Evolutionary conservation across 1,140 invertebrate species (phyloP), one percentile per base, ranked within the genome.

Genomic region (Neodiprion pinetum): DNA sequence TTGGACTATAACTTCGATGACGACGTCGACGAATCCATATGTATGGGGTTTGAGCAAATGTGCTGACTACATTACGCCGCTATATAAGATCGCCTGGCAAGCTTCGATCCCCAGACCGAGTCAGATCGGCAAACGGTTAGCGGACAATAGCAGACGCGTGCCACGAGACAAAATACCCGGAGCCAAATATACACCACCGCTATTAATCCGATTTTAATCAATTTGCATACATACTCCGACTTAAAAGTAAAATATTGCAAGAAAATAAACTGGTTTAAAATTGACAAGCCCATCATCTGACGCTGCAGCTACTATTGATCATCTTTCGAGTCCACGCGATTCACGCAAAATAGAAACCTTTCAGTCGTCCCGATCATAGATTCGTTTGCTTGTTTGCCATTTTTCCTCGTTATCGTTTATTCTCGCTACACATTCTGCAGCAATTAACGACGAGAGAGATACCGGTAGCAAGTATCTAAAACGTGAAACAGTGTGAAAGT

Each of bases 41-140:
- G 83, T 86, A 88, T 87, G 83, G 84, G 84, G 83, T 85, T 81
- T 76, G 79, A 80, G 80, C 78, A 85, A 87, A 87, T 87, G 84
- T 87, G 85, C 84, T 86, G 85, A 87, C 86, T 87, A 87, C 84
- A 88, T 87, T 87, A 85, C 76, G 75, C 77, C 74, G 77, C 80
- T 88, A 88, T 87, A 88, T 86, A 88, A 88, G 83, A 86, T 84
- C 81, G 81, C 81, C 79, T 80, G 72, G 75, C 79, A 84, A 81
- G 81, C 85, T 86, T 81, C 79, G 82, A 85, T 85, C 84, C 76
- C 81, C 84, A 88, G 83, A 86, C 80, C 81, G 83, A 86, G 81
- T 80, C 82, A 80, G 85, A 85, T 84, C 86, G 84, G 81, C 84
- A 81, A 80, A 84, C 82, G 72, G 84, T 84, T 82, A 79, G 79